Evolutionary conservation across 2,113 vertebrate genomes (phyloP).

Genomic region (Chunga burmeisteri): DNA sequence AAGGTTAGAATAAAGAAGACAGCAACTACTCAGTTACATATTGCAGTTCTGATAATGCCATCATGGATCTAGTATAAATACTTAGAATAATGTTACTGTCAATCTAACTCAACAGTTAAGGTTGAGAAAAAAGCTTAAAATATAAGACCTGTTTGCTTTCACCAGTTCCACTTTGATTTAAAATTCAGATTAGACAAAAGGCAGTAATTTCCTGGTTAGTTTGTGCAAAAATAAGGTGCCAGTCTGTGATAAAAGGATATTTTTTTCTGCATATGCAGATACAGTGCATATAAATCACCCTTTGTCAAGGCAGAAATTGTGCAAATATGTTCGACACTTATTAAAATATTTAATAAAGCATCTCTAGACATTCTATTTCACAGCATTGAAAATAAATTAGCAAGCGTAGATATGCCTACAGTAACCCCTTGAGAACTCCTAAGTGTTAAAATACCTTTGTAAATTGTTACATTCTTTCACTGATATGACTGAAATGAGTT

Average conservation of each 20-base stretch:
- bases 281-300: slow-evolving; percentile 11
- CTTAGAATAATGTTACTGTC: neutral
- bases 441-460: slow-evolving; percentile 9
- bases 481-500: slow-evolving; percentile 41
- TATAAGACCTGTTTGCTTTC: neutral
- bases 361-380: neutral
- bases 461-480: slow-evolving; percentile 33
- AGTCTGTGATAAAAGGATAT: neutral
- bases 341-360: slow-evolving; percentile 53
- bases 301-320: neutral
- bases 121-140: neutral
- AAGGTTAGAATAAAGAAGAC: neutral
- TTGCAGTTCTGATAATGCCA: neutral
- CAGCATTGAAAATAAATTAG: slow-evolving; percentile 36
- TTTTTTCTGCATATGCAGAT: neutral
- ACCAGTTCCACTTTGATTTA: neutral
- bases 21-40: neutral
- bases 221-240: neutral
- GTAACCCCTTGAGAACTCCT: neutral
- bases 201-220: neutral
- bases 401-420: neutral
- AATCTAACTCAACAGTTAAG: neutral
- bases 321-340: neutral
- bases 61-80: neutral
- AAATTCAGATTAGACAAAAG: slow-evolving; percentile 7